Evolutionary conservation across 2,113 vertebrate species (phyloP).

Genomic region (Lates calcarifer): DNA sequence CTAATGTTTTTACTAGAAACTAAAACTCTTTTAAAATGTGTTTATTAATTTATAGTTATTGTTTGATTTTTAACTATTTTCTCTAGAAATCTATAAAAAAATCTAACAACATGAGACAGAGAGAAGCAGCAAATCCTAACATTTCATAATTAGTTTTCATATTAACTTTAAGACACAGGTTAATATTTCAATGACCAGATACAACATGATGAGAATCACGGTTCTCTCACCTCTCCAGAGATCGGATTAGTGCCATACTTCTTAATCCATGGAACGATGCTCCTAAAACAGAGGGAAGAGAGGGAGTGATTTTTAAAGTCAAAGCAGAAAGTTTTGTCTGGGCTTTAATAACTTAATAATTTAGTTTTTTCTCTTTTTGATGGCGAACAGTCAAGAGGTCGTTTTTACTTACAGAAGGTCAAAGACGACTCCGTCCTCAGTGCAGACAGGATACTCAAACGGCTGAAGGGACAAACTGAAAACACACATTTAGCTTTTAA

Average conservation of each 20-base stretch:
- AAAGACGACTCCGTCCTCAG: constrained; percentile 92
- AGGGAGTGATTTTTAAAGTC: neutral
- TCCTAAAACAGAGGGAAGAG: constrained; percentile 81
- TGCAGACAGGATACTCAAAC: constrained; percentile 95
- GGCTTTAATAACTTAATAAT: neutral
- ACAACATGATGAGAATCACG: neutral
- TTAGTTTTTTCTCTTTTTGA: too few species aligned
- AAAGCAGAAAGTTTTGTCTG: neutral
- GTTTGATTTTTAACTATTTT: too few species aligned
- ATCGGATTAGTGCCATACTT: constrained; percentile 95
- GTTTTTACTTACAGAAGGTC: constrained; percentile 87
- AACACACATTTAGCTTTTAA: neutral
- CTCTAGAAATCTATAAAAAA: too few species aligned
- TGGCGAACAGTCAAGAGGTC: neutral
- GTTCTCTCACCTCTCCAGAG: constrained; percentile 90
- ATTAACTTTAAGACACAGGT: neutral
- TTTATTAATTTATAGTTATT: too few species aligned
- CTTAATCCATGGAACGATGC: constrained; percentile 98
- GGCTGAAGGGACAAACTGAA: constrained; percentile 95
- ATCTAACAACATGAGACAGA: neutral
- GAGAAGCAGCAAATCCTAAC: too few species aligned
- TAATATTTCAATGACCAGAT: neutral
- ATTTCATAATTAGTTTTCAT: too few species aligned
- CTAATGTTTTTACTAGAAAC: too few species aligned
- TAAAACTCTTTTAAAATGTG: too few species aligned